Conservation (phyloP, 2,888 invertebrate species). For the Muschampia staudingeri region DNA sequence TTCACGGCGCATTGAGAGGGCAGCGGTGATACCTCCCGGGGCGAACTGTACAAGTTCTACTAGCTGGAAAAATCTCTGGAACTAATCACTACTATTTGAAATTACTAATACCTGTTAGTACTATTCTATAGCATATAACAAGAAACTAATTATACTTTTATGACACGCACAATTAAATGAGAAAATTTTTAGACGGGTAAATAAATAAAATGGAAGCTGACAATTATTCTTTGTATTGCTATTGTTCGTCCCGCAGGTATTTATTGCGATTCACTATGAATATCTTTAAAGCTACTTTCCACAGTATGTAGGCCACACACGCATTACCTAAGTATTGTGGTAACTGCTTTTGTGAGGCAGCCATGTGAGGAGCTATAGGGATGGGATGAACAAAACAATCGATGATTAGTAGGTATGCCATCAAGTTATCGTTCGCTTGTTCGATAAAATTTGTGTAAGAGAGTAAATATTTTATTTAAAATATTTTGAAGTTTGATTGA, state of each 20-base stretch:
- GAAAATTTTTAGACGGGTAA: neutral
- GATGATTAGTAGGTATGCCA: neutral
- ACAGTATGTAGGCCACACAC: constrained; percentile 43
- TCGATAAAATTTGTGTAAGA: too few species aligned
- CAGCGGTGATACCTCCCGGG: too few species aligned
- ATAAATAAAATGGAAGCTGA: constrained; percentile 40
- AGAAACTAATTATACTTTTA: neutral
- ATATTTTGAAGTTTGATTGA: too few species aligned
- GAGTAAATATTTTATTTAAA: too few species aligned
- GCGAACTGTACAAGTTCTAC: too few species aligned
- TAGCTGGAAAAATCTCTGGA: too few species aligned
- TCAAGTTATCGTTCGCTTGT: neutral
- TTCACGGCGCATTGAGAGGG: too few species aligned
- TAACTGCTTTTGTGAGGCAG: constrained; percentile 39
- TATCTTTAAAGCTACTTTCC: constrained; percentile 30
- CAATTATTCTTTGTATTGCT: constrained; percentile 22
- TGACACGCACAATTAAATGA: neutral
- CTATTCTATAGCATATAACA: too few species aligned
- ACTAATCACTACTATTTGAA: too few species aligned
- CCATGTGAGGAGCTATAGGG: constrained; percentile 33
- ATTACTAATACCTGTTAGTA: too few species aligned
- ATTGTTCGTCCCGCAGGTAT: constrained; percentile 43
- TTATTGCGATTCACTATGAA: constrained; percentile 40
- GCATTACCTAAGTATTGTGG: constrained; percentile 44
- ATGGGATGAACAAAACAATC: neutral